A percentile compares a stretch with the other conserved stretches of the same genome.
These are phyloP conservation scores for Ctenomys sociabilis DNA, from an alignment of 2,113 vertebrate genomes.

Conservation along the genomic window DNA sequence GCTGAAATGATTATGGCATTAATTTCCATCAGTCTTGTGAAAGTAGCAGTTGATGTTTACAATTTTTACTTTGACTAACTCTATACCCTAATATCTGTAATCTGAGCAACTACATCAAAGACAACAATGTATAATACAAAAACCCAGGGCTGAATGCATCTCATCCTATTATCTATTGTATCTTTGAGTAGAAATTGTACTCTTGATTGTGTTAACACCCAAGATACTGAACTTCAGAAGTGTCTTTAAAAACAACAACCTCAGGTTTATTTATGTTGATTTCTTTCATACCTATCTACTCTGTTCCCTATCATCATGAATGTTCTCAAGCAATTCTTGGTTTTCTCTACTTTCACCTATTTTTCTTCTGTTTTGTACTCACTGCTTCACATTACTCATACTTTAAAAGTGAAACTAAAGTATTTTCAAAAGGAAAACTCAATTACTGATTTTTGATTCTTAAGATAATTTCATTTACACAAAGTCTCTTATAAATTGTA, in stretches of 20 bases:
- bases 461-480: conserved; percentile 16
- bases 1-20: too few relatives aligned
- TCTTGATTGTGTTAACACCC: not conserved
- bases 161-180: not conserved
- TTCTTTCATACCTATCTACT: not conserved
- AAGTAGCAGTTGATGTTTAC: too few relatives aligned
- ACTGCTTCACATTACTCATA: not conserved
- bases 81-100: too few relatives aligned
- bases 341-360: not conserved
- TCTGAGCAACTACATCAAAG: too few relatives aligned
- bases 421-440: not conserved
- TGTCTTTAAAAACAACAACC: not conserved
- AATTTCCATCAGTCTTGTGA: too few relatives aligned
- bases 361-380: not conserved
- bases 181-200: not conserved
- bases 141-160: too few relatives aligned
- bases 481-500: not conserved
- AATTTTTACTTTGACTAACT: too few relatives aligned
- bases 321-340: not conserved
- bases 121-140: too few relatives aligned
- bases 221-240: not conserved
- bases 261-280: not conserved
- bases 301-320: not conserved
- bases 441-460: not conserved
- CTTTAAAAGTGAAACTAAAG: conserved; percentile 15